A percentile compares a stretch with the other conserved stretches of the same genome.
Conservation (phyloP, 2,888 invertebrate genomes). For the Cheilosia scutellata region DNA sequence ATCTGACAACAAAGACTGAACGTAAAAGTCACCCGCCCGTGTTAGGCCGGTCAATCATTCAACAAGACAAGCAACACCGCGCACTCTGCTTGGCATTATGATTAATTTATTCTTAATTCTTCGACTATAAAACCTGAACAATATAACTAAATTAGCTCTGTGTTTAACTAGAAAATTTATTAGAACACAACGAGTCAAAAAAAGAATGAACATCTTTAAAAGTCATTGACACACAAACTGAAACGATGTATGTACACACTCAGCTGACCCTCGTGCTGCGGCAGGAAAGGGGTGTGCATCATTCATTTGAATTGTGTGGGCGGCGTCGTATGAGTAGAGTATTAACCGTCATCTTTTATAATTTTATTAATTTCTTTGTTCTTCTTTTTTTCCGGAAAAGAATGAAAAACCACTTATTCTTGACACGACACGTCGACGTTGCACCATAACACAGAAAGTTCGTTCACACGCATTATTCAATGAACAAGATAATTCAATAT, state of each 20-base stretch:
- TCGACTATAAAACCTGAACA: slow-evolving; percentile 3
- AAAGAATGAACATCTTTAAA: slow-evolving; percentile 33
- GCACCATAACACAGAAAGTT: slow-evolving; percentile 39
- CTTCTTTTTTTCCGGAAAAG: slow-evolving; percentile 52
- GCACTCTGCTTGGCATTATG: slow-evolving; percentile 28
- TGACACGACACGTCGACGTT: slow-evolving; percentile 42
- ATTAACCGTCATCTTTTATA: slow-evolving; percentile 46
- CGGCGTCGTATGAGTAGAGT: slow-evolving; percentile 61
- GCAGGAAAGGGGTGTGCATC: slow-evolving; percentile 55
- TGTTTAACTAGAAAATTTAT: slow-evolving; percentile 20
- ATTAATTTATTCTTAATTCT: slow-evolving; percentile 41
- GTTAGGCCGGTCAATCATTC: slow-evolving; percentile 9
- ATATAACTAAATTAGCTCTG: slow-evolving; percentile 20
- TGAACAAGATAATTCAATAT: slow-evolving; percentile 45
- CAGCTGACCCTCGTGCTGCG: slow-evolving; percentile 19
- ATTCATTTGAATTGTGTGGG: slow-evolving; percentile 48
- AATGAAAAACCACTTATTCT: slow-evolving; percentile 52
- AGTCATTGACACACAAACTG: slow-evolving; percentile 69
- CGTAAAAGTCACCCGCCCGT: slow-evolving; percentile 15
- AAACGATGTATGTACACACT: slow-evolving; percentile 4
- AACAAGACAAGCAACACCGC: slow-evolving; percentile 2
- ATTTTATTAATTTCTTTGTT: background rate
- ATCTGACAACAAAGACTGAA: slow-evolving; percentile 1
- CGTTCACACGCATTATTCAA: slow-evolving; percentile 62
- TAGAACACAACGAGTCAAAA: slow-evolving; percentile 27